Base-by-base conservation (phyloP, 2,113 vertebrate species). In the Glareola pratincola region DNA sequence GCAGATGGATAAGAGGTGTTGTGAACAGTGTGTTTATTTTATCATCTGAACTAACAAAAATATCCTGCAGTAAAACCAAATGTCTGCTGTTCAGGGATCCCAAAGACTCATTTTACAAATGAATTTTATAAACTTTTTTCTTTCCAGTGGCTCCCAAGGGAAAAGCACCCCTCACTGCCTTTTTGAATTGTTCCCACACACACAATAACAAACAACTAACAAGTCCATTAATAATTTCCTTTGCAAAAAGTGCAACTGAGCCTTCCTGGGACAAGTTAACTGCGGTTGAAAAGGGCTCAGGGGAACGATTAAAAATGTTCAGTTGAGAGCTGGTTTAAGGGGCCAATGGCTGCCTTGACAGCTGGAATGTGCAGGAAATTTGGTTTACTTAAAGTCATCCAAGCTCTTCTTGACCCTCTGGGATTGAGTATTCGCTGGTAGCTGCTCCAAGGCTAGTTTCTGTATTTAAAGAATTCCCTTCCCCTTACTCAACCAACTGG, bases 311-410 rank as follows among this genome's bases (percentile, higher is more conserved):
- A 89, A 87, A 97, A 96, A 80, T 64, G n/a, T 71, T 78, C 66
- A 64, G 18, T 9, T 41, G 12, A 86, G 82, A 73, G 86, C 45
- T 63, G 69, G 53, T 82, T 96, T 73, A 79, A 67, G 39, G 75
- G 88, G 81, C 34, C 83, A 86, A 5, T 92, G 86, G 54, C 75
- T 91, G 81, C 72, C 47, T 82, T 79, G 87, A 94, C 92, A 90
- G 75, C 34, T 86, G 96, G 94, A 94, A 97, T 64, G 63, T 50
- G 84, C 39, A 47, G 86, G 92, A 94, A 96, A 64, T 82, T 43
- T 43, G 47, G 74, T 69, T 89, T 53, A 60, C 72, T 11, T 2
- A 74, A 73, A 96, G 69, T 22, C 50, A 64, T 56, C 48, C 1
- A 0, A 77, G 43, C 8, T 30, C 39, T 72, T 82, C 57, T 62